Percentiles rank a stretch among this genome's conserved stretches.
Conservation (phyloP, 2,113 vertebrate species). For the Saimiri boliviensis region DNA sequence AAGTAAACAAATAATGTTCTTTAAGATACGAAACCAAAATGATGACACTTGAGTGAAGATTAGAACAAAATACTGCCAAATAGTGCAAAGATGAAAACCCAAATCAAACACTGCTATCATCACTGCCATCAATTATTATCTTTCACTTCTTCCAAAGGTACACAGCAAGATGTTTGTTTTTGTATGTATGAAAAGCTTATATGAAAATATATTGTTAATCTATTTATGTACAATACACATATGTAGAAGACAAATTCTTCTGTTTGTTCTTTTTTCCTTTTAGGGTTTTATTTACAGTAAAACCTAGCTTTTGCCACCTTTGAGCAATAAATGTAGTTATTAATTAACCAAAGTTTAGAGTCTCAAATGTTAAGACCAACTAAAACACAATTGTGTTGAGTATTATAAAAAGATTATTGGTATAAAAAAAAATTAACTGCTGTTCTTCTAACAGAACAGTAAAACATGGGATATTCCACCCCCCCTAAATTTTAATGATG, state of each 20-base stretch:
- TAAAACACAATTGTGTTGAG: slow-evolving; percentile 14
- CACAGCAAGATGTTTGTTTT: background rate
- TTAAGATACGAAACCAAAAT: slow-evolving; percentile 52
- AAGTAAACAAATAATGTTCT: slow-evolving; percentile 61
- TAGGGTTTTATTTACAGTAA: slow-evolving; percentile 26
- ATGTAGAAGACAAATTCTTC: background rate
- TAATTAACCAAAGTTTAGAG: slow-evolving; percentile 12
- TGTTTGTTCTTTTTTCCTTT: background rate
- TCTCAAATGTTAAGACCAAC: slow-evolving; percentile 30
- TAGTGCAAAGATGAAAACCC: background rate
- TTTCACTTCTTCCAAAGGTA: slow-evolving; percentile 11
- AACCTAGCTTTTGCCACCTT: slow-evolving; percentile 4
- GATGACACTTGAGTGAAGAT: background rate
- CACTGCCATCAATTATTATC: background rate
- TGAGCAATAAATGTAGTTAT: slow-evolving; percentile 1
- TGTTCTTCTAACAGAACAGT: background rate
- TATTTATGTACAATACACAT: background rate
- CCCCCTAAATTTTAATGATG: background rate
- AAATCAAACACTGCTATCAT: background rate
- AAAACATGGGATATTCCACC: background rate
- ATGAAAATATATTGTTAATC: background rate
- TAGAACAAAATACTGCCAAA: slow-evolving; percentile 50
- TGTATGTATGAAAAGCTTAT: background rate
- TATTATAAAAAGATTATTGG: background rate
- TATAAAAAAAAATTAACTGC: background rate